Conservation (phyloP, 2,113 vertebrate genomes). For the Chlorodrepanis virens region DNA sequence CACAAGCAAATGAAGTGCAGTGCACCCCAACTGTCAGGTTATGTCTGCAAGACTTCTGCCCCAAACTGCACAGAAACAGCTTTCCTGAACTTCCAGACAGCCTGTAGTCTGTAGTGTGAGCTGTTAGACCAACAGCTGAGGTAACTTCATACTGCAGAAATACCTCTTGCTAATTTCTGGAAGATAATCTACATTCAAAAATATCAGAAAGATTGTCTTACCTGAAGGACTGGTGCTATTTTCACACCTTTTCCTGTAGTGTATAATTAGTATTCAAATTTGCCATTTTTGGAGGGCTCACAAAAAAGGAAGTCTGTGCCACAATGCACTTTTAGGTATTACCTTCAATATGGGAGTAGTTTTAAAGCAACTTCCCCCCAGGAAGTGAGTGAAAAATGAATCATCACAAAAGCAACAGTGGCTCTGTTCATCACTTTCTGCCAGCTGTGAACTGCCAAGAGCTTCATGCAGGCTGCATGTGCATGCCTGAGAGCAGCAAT, state of each 20-base stretch:
- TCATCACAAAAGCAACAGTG: background rate
- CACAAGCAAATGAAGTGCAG: background rate
- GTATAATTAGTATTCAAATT: background rate
- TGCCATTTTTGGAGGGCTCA: background rate
- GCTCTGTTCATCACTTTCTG: background rate
- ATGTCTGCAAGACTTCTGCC: background rate
- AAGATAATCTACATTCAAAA: background rate
- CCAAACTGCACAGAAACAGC: background rate
- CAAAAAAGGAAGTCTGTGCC: background rate
- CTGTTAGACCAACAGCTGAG: background rate
- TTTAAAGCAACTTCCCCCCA: background rate
- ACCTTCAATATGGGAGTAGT: background rate
- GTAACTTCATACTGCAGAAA: background rate
- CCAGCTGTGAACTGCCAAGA: background rate
- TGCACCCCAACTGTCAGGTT: background rate
- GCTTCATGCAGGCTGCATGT: background rate
- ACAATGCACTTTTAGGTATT: background rate
- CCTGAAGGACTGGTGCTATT: background rate
- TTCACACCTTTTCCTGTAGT: background rate
- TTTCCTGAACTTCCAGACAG: background rate
- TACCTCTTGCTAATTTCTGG: background rate
- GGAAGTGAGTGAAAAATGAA: background rate
- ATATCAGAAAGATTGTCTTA: background rate
- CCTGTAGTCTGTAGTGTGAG: background rate
- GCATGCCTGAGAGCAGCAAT: background rate